Evolutionary conservation across 2,113 vertebrate species (phyloP).

Genomic region (Prietella phreatophila): DNA sequence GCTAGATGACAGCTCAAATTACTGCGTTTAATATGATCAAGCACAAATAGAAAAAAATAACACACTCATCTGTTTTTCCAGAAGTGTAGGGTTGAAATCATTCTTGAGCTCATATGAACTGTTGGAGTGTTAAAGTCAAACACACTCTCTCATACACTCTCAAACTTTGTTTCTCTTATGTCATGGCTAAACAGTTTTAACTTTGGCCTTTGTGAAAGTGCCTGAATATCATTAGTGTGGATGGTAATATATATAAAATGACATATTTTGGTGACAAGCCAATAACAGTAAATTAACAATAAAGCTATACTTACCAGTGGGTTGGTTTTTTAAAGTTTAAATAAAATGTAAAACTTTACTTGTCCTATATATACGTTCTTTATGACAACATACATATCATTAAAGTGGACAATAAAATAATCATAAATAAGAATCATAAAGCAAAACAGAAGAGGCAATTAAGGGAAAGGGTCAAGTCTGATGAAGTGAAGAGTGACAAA

Average conservation of each 20-base stretch:
- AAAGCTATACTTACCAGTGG: too few relatives aligned
- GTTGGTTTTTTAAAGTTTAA: too few relatives aligned
- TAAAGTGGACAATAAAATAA: too few relatives aligned
- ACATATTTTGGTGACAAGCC: too few relatives aligned
- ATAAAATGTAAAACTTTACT: too few relatives aligned
- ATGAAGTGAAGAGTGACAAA: slow-evolving; percentile 11
- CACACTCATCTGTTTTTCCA: not conserved
- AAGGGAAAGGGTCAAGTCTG: slow-evolving; percentile 34
- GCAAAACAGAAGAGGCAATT: not conserved
- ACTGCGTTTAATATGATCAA: not conserved
- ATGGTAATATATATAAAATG: not conserved
- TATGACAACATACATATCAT: too few relatives aligned
- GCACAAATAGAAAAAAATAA: not conserved
- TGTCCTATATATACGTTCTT: too few relatives aligned
- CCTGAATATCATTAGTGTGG: not conserved
- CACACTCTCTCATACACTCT: not conserved
- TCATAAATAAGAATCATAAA: not conserved
- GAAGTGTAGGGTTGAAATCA: not conserved
- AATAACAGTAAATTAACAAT: too few relatives aligned
- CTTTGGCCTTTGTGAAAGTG: not conserved
- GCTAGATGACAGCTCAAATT: not conserved
- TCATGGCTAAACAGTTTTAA: not conserved
- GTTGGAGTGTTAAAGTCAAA: not conserved
- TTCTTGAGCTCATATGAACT: not conserved
- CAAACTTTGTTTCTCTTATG: not conserved